Evolutionary conservation across 2,888 invertebrate genomes (phyloP), one percentile per base, ranked within the genome.

Genomic region (Arge pagana): DNA sequence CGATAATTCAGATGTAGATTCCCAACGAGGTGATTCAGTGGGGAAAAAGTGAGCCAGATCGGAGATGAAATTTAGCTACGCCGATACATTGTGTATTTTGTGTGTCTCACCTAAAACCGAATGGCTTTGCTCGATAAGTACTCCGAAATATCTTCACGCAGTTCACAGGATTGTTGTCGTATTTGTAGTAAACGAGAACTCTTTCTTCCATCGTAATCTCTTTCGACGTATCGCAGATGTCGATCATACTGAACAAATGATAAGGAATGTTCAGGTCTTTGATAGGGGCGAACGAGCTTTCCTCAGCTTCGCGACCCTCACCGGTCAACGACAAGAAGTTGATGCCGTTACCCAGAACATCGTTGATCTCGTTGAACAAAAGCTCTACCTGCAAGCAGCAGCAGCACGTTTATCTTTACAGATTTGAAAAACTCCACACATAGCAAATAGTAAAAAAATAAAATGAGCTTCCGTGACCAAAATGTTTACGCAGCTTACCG

Each of bases 101-200:
- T 39, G 19, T 45, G 11, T 23, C 45, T 45, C 18, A 81, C 81
- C 81, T 82, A 66, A 97, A 90, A 6, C 95, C 96, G 65, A 97
- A 85, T 10, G 89, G 90, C 70, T 96, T 96, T 0, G 90, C 87
- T 56, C 88, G 84, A 68, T 86, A 90, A 54, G 86, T 86, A 55
- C 94, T 91, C 50, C 89, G 88, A 72, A 99, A 96, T 62, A 97
- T 94, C 77, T 99, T 99, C 0, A 98, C 92, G 71, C 98, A 99
- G 72, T 97, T 98, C 0, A 96, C 92, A 0, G 96, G 93, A 73
- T 89, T 87, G 63, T 96, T 96, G 68, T 96, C 95, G 68, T 99
- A 99, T 74, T 97, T 98, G 77, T 96, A 97, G 73, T 96, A 99
- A 15, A 99, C 73, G 0, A 98, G 77, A 4, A 97, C 85, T 39